A percentile compares a stretch with the other conserved stretches of the same genome.
Evolutionary conservation across 2,113 vertebrate genomes (phyloP).

Genomic region (Cyprinodon tularosa): DNA sequence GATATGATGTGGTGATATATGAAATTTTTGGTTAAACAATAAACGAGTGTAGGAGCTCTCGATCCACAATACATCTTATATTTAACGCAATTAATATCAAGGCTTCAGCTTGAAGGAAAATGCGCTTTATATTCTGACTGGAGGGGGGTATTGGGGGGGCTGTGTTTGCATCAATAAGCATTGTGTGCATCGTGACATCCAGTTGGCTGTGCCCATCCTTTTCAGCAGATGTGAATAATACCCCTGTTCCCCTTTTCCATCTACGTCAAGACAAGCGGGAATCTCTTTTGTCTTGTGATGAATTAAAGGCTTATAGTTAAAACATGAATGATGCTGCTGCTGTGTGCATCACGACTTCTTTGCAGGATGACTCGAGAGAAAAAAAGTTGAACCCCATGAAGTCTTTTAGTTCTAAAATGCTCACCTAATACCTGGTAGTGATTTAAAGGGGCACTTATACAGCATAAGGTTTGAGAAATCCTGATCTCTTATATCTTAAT

Average conservation of each 20-base stretch:
- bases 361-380: constrained; percentile 38
- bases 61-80: constrained; percentile 62
- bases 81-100: constrained; percentile 76
- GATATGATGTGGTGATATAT: constrained; percentile 36
- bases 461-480: background rate
- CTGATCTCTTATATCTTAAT: background rate
- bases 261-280: constrained; percentile 73
- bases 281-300: constrained; percentile 79
- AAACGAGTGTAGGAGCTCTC: constrained; percentile 49
- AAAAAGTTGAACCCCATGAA: constrained; percentile 36
- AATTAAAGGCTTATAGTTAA: constrained; percentile 72
- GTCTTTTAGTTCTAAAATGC: background rate
- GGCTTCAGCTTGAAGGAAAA: constrained; percentile 58
- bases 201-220: constrained; percentile 69
- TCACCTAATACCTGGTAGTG: background rate
- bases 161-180: constrained; percentile 76
- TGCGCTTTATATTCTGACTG: constrained; percentile 69
- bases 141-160: constrained; percentile 53
- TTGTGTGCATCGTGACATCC: constrained; percentile 66
- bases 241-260: constrained; percentile 73
- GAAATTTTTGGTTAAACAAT: constrained; percentile 46
- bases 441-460: background rate
- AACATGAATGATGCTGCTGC: constrained; percentile 71
- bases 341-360: constrained; percentile 49
- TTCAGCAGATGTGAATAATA: constrained; percentile 78